phyloP scores from a whole-genome alignment of 2,113 vertebrate genomes.

The Dipodomys spectabilis region DNA sequence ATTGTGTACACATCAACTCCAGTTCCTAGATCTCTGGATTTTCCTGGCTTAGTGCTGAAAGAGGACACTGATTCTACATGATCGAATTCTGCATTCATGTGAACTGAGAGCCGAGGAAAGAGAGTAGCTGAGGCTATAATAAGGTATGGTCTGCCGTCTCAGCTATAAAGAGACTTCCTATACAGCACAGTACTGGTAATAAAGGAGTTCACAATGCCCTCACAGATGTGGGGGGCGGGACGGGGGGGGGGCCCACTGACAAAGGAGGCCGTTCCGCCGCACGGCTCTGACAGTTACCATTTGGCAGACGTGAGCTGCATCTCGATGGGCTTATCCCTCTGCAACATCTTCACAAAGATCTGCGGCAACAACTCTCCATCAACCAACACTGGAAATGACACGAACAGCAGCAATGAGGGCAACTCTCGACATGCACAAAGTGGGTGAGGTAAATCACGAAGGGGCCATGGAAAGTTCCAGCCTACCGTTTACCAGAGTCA shows the following conservation, averaged over 20 bases:
- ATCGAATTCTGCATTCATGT: constrained; percentile 46
- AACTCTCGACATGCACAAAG: constrained; percentile 68
- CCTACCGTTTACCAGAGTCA: constrained; percentile 98
- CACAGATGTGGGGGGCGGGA: neutral
- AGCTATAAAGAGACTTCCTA: neutral
- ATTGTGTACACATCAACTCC: neutral
- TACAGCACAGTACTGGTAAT: neutral
- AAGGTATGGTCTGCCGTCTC: constrained; percentile 21
- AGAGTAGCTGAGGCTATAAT: constrained; percentile 2
- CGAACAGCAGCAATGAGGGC: constrained; percentile 60
- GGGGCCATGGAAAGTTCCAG: constrained; percentile 61
- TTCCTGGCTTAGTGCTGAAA: constrained; percentile 25
- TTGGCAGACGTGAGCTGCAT: constrained; percentile 99
- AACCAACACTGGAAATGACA: constrained; percentile 91
- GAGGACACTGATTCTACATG: neutral
- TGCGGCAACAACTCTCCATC: constrained; percentile 96
- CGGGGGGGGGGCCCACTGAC: neutral
- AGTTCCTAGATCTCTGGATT: neutral
- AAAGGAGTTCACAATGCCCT: neutral
- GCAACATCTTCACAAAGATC: constrained; percentile 99
- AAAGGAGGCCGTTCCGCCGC: neutral
- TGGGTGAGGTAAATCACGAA: constrained; percentile 42
- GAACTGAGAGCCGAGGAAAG: constrained; percentile 37
- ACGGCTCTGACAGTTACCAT: constrained; percentile 90
- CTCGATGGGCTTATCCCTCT: constrained; percentile 98